These are phyloP conservation scores for Brevipalpus yothersi DNA, from an alignment of 1,140 invertebrate species.

Conservation along the genomic window DNA sequence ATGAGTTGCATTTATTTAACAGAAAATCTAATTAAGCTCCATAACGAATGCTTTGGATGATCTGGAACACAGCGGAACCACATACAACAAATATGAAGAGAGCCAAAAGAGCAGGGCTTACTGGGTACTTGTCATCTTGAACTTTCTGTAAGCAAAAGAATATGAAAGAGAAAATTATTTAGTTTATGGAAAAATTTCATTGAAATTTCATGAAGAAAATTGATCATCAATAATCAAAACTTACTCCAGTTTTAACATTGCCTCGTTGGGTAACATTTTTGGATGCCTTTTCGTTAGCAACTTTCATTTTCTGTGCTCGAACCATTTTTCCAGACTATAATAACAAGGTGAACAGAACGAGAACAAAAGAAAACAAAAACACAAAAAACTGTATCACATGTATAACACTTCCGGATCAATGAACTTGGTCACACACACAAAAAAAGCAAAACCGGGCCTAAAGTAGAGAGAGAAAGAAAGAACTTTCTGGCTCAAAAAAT, in stretches of 20 bases:
- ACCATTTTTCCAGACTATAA: neutral
- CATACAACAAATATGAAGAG: constrained; percentile 95
- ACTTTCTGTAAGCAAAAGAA: constrained; percentile 42
- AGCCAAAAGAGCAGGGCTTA: constrained; percentile 84
- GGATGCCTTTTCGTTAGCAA: constrained; percentile 89
- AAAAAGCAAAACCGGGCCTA: no score
- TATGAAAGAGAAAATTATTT: neutral
- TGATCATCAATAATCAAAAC: constrained; percentile 17
- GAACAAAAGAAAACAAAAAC: no score
- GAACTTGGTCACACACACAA: no score
- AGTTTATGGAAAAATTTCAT: neutral
- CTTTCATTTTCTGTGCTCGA: constrained; percentile 61
- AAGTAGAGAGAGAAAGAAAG: no score
- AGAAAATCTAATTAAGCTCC: neutral
- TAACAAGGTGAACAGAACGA: no score
- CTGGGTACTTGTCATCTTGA: constrained; percentile 71
- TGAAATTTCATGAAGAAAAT: neutral
- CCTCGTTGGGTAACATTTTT: constrained; percentile 85
- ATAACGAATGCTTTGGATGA: neutral
- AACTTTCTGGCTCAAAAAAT: no score
- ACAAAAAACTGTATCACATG: no score
- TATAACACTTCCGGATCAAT: no score
- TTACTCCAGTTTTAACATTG: constrained; percentile 88
- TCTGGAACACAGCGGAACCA: constrained; percentile 87
- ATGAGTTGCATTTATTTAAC: neutral